Evolutionary conservation across 2,797 vertebrate species (phyloP).

Genomic region (Tenualosa ilisha): DNA sequence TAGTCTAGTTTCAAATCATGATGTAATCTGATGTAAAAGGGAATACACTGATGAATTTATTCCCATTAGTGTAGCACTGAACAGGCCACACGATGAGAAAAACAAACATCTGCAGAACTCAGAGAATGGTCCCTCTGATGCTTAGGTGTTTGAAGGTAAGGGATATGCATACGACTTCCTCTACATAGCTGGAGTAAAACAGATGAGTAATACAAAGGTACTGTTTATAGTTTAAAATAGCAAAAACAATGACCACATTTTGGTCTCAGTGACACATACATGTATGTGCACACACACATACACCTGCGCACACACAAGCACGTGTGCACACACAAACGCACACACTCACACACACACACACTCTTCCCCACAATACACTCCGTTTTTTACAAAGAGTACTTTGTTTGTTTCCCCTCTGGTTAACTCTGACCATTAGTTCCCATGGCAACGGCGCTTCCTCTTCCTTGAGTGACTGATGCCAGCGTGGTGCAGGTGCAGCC

Average conservation of each 20-base stretch:
- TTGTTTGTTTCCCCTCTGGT: conserved; percentile 82
- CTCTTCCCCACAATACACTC: conserved; percentile 51
- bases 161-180: neutral
- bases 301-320: conserved; percentile 14
- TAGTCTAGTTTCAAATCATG: neutral
- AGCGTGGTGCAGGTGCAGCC: conserved; percentile 41
- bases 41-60: neutral
- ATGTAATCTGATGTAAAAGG: conserved; percentile 5
- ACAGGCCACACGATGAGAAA: neutral
- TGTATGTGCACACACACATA: conserved; percentile 23
- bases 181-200: neutral
- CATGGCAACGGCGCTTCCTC: conserved; percentile 76
- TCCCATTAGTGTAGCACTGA: neutral
- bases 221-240: neutral
- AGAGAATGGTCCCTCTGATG: neutral
- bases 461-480: conserved; percentile 60
- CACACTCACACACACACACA: conserved; percentile 50
- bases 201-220: neutral
- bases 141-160: neutral
- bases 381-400: conserved; percentile 73
- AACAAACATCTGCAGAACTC: neutral
- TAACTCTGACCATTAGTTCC: conserved; percentile 79
- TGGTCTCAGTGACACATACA: conserved; percentile 15
- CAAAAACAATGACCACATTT: neutral
- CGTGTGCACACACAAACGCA: conserved; percentile 37